Conservation (phyloP, 2,888 invertebrate genomes). For the Cyrtodaria siliqua region DNA sequence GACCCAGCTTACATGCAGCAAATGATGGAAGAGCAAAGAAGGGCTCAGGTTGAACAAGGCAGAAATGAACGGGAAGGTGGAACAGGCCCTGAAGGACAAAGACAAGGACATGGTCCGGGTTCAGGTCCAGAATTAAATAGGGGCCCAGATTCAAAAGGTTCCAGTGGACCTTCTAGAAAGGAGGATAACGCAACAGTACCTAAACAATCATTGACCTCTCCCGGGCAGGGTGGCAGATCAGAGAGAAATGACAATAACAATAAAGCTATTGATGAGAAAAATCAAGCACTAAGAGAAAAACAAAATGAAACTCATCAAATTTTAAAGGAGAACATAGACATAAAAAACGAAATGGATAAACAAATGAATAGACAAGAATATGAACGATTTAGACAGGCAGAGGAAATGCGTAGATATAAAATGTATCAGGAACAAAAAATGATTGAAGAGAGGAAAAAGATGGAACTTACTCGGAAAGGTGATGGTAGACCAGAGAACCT, state of each 20-base stretch:
- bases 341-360: slow-evolving; percentile 85
- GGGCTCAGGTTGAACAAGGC: slow-evolving; percentile 64
- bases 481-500: slow-evolving; percentile 55
- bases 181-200: slow-evolving; percentile 37
- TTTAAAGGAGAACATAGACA: slow-evolving; percentile 85
- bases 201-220: slow-evolving; percentile 46
- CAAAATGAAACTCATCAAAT: slow-evolving; percentile 85
- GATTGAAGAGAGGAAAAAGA: slow-evolving; percentile 83
- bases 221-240: slow-evolving; percentile 19
- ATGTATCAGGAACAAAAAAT: slow-evolving; percentile 89
- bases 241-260: slow-evolving; percentile 17
- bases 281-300: slow-evolving; percentile 81
- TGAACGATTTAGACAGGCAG: slow-evolving; percentile 73
- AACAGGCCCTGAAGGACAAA: slow-evolving; percentile 19
- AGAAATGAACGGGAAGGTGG: slow-evolving; percentile 35
- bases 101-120: slow-evolving; percentile 21
- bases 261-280: slow-evolving; percentile 64
- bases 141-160: not conserved
- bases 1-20: slow-evolving; percentile 87
- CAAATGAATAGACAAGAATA: slow-evolving; percentile 52
- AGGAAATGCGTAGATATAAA: slow-evolving; percentile 81
- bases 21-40: slow-evolving; percentile 80
- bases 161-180: slow-evolving; percentile 25
- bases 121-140: slow-evolving; percentile 19
- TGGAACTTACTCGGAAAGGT: slow-evolving; percentile 54